These are phyloP conservation scores for Leptobrachium leishanense DNA, from an alignment of 2,113 vertebrate genomes.

Conservation along the genomic window DNA sequence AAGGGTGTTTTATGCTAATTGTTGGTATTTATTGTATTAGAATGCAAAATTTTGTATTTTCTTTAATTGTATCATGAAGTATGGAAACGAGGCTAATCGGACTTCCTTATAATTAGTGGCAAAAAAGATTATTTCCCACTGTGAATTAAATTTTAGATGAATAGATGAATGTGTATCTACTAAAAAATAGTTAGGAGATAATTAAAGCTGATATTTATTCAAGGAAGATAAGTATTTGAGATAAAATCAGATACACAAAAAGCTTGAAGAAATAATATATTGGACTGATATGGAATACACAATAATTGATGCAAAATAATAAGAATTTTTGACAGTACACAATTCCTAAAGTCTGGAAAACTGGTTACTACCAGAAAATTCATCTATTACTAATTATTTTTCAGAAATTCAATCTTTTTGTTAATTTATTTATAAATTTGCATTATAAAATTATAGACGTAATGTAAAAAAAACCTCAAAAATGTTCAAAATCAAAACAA, in stretches of 20 bases:
- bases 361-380: constrained; percentile 52
- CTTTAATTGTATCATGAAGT: constrained; percentile 68
- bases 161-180: constrained; percentile 74
- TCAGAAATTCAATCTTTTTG: no score
- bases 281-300: background rate
- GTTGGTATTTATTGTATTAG: background rate
- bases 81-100: constrained; percentile 72
- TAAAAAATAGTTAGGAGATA: constrained; percentile 69
- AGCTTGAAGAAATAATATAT: constrained; percentile 43
- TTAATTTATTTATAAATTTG: no score
- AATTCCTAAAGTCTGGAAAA: constrained; percentile 47
- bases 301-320: constrained; percentile 38
- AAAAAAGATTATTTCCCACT: constrained; percentile 71
- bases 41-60: background rate
- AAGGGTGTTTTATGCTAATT: no score
- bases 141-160: constrained; percentile 68
- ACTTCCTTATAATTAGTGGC: constrained; percentile 71
- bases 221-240: constrained; percentile 54
- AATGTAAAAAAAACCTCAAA: no score
- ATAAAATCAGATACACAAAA: constrained; percentile 56
- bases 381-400: constrained; percentile 55
- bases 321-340: constrained; percentile 49
- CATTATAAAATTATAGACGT: no score
- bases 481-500: no score
- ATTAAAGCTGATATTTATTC: constrained; percentile 69